These are phyloP conservation scores for Pholis gunnellus DNA, from an alignment of 2,113 vertebrate species.

Conservation along the genomic window DNA sequence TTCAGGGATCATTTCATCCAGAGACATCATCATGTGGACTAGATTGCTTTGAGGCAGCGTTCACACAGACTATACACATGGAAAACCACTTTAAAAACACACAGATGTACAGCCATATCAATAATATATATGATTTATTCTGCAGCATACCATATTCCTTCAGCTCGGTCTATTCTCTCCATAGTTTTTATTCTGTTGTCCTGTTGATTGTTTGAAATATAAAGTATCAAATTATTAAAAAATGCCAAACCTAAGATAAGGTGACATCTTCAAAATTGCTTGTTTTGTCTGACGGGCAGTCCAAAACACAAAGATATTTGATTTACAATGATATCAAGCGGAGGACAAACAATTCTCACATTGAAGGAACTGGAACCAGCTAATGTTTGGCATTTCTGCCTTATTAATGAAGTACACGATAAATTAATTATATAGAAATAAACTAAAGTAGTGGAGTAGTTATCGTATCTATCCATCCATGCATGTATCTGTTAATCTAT, in stretches of 20 bases:
- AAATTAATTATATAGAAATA: neutral
- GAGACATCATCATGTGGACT: conserved; percentile 41
- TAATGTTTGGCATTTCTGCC: neutral
- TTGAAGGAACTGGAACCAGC: neutral
- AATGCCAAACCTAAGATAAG: neutral
- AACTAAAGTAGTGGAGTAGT: neutral
- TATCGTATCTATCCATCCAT: neutral
- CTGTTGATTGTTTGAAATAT: neutral
- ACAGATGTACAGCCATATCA: conserved; percentile 5
- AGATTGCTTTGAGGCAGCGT: conserved; percentile 7
- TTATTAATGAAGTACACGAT: neutral
- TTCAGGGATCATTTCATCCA: conserved; percentile 16
- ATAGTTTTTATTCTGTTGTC: neutral
- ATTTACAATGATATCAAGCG: neutral
- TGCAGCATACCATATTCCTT: neutral
- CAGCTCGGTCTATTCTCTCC: neutral
- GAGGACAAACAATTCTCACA: neutral
- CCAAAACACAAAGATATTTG: neutral
- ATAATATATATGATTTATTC: conserved; percentile 35
- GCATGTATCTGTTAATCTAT: neutral
- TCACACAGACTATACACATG: conserved; percentile 7
- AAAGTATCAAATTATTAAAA: neutral
- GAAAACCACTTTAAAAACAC: conserved; percentile 2
- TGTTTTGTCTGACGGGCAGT: neutral
- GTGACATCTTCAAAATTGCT: neutral